These are phyloP conservation scores for Parnassius orleans DNA, from an alignment of 2,888 invertebrate species.

Conservation along the genomic window DNA sequence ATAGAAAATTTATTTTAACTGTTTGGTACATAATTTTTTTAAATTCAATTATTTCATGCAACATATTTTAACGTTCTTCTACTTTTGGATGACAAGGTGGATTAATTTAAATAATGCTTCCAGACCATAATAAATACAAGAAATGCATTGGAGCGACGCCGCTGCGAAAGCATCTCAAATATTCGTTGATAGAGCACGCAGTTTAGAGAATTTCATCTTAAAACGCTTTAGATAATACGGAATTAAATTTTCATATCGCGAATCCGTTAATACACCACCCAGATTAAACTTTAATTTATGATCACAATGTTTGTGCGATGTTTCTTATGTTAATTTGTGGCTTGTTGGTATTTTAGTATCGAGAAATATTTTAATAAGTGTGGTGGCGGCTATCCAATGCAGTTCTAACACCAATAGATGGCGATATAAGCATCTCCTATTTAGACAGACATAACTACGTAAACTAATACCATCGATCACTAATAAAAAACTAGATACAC, in stretches of 20 bases:
- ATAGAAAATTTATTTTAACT: too few species aligned
- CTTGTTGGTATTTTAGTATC: too few species aligned
- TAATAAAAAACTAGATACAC: too few species aligned
- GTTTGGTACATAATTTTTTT: too few species aligned
- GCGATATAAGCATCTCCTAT: too few species aligned
- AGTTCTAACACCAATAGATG: too few species aligned
- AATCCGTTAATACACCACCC: slow-evolving; percentile 39
- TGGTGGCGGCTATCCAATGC: too few species aligned
- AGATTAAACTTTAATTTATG: slow-evolving; percentile 7
- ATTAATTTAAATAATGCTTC: slow-evolving; percentile 14
- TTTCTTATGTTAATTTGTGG: background rate
- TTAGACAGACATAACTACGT: too few species aligned
- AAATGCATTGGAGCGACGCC: slow-evolving; percentile 45
- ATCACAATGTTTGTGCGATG: background rate
- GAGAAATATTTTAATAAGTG: too few species aligned
- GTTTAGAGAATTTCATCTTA: slow-evolving; percentile 67
- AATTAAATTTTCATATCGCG: slow-evolving; percentile 60
- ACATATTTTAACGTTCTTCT: background rate
- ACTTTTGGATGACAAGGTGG: slow-evolving; percentile 1
- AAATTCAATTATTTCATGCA: too few species aligned
- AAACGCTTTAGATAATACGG: slow-evolving; percentile 57
- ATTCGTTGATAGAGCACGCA: slow-evolving; percentile 67
- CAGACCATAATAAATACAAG: slow-evolving; percentile 37
- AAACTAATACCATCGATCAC: too few species aligned
- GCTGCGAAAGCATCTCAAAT: slow-evolving; percentile 46